Evolutionary conservation across 2,797 vertebrate genomes (phyloP), one percentile per base, ranked within the genome.

Genomic region (Podarcis siculus): DNA sequence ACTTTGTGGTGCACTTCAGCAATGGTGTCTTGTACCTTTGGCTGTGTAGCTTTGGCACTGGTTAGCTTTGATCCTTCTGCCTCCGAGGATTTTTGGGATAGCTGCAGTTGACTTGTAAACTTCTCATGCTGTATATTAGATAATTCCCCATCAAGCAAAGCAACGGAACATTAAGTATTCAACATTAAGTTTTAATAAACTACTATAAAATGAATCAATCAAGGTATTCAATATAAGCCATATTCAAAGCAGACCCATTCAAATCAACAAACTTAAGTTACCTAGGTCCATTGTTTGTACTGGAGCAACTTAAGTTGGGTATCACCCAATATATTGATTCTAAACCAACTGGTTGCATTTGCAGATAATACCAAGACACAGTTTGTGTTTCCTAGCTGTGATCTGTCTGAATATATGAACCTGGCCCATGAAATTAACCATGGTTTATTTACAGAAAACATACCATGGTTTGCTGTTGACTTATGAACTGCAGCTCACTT

Each of bases 71-170:
- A 91, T 4, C 95, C 91, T 93, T 99, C 98, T 67, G 96, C 91
- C 82, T 96, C 97, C 87, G 97, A 97, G 35, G 97, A 97, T 94
- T 98, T 99, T 92, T 99, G 98, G 92, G 98, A 98, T 93, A 99
- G 97, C 35, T 99, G 98, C 85, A 99, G 97, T 89, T 99, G 98
- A 89, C 98, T 99, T 91, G 98, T 98, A 96, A 99, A 99, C 96
- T 99, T 99, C 94, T 99, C 99, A 95, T 99, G 99, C 99, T 99
- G 93, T 21, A 95, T 19, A 90, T 72, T 82, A 87, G 90, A 93
- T 35, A 85, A 76, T 77, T 19, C 75, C 32, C 61, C 84, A 73
- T 49, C 58, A 49, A 91, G 81, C 13, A 0, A 76, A 27, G 2
- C 37, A 90, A 55, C 82, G 64, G 81, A 71, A 76, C 21, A 55